Evolutionary conservation across 1,140 invertebrate species (phyloP), one percentile per base, ranked within the genome.

Genomic region (Polypedilum pembai): DNA sequence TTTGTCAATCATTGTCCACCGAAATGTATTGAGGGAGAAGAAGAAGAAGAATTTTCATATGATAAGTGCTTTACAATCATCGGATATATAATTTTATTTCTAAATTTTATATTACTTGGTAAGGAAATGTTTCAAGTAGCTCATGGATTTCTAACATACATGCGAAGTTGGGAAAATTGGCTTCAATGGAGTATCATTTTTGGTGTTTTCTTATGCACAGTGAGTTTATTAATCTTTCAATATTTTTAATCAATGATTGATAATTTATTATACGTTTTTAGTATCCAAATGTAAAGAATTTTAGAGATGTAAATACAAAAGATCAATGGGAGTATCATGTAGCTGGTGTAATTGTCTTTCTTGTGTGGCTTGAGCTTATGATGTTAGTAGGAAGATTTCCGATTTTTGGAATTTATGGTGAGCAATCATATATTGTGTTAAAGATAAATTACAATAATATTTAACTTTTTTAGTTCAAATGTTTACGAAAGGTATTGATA

Each of bases 371-470:
- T 15, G 90, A 94, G 78, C 80, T 94, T 5, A 91, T 94, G 88
- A 89, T 93, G 84, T 87, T 93, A 33, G 89, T 94, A 8, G 92
- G 92, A 10, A 84, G 92, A 74, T 93, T 94, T 82, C 92, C 92
- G 69, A 90, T 91, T 77, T 92, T 94, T 79, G 92, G 92, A 0
- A 83, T 94, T 2, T 94, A 93, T 77, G 24, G 24, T 33, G 5
- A 33, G 24, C 24, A 33, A 33, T 33, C 24, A 1, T 33, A 3
- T 33, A n/a, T n/a, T n/a, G n/a, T 33, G 5, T 33, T 33, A 33
- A n/a, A n/a, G n/a, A 5, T 33, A 33, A 33, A 3, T 33, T 33
- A 33, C 1, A 33, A 33, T 33, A 3, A 3, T 33, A 33, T 33
- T 33, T 33, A 3, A 33, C n/a, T 33, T 33, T 33, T 33, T 33